phyloP scores from a whole-genome alignment of 2,888 invertebrate genomes.

The Ecliptopera silaceata region DNA sequence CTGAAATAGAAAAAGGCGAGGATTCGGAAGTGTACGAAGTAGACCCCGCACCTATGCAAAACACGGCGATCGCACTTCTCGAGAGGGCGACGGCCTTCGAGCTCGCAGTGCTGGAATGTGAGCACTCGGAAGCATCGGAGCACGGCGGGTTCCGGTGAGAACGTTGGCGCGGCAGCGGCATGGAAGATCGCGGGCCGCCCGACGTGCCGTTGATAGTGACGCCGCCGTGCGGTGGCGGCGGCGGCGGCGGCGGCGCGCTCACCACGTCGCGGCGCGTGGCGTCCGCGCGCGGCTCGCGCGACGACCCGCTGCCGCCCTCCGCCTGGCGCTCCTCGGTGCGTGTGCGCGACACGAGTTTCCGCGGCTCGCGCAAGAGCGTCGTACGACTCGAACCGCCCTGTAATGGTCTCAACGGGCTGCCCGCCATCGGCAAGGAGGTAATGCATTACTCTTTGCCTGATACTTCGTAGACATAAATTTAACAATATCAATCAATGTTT shows the following conservation, averaged over 20 bases:
- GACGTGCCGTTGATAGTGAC: slow-evolving; percentile 77
- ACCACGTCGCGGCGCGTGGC: slow-evolving; percentile 70
- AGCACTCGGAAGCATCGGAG: slow-evolving; percentile 71
- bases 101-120: slow-evolving; percentile 77
- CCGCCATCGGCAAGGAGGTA: slow-evolving; percentile 83
- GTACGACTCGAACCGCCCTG: slow-evolving; percentile 86
- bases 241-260: slow-evolving; percentile 67
- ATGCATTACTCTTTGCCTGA: slow-evolving; percentile 65
- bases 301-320: slow-evolving; percentile 69
- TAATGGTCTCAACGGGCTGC: slow-evolving; percentile 84
- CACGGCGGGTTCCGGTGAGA: slow-evolving; percentile 81
- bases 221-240: slow-evolving; percentile 62
- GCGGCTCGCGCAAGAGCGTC: slow-evolving; percentile 84
- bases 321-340: slow-evolving; percentile 86
- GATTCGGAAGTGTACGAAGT: slow-evolving; percentile 47
- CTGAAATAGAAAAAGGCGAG: slow-evolving; percentile 53
- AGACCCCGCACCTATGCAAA: slow-evolving; percentile 77
- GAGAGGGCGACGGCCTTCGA: slow-evolving; percentile 77
- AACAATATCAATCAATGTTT: neutral
- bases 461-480: slow-evolving; percentile 11
- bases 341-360: slow-evolving; percentile 84
- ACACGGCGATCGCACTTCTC: slow-evolving; percentile 76
- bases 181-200: slow-evolving; percentile 82
- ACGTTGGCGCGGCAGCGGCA: slow-evolving; percentile 81
- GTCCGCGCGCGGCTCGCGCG: slow-evolving; percentile 72